Percentiles rank a stretch among this genome's conserved stretches.
phyloP scores from a whole-genome alignment of 2,113 vertebrate species.

The Cromileptes altivelis region DNA sequence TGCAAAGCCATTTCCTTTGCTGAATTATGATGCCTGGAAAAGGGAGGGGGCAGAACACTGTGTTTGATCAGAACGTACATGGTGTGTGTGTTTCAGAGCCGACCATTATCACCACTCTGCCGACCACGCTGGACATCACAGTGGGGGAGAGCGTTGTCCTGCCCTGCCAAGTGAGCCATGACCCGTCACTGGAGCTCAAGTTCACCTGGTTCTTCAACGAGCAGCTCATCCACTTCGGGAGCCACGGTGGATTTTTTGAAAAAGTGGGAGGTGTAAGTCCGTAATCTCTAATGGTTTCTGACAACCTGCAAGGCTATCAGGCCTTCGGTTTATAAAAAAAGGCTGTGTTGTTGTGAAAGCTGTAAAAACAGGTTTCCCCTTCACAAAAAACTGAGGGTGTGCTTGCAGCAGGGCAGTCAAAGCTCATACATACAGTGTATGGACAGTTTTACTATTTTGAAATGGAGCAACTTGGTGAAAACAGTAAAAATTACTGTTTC shows the following conservation, averaged over 20 bases:
- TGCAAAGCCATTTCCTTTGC: constrained; percentile 42
- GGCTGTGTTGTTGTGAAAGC: constrained; percentile 23
- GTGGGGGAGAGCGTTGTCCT: constrained; percentile 97
- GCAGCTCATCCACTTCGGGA: constrained; percentile 94
- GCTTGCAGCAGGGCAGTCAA: background rate
- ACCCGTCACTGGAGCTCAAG: constrained; percentile 91
- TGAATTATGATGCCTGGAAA: constrained; percentile 56
- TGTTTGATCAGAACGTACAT: constrained; percentile 34
- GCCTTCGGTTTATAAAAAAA: constrained; percentile 23
- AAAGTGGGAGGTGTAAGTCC: constrained; percentile 97
- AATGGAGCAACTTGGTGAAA: background rate
- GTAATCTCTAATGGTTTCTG: constrained; percentile 4
- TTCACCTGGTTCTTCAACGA: constrained; percentile 98
- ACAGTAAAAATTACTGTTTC: too few relatives aligned
- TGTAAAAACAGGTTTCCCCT: background rate
- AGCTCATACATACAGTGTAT: too few relatives aligned
- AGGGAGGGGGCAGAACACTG: background rate
- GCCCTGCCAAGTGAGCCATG: constrained; percentile 95
- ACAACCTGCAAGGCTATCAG: background rate
- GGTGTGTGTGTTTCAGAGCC: constrained; percentile 86
- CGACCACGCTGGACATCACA: constrained; percentile 93
- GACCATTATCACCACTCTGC: constrained; percentile 91
- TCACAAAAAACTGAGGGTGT: background rate
- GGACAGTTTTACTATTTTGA: background rate
- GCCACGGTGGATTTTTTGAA: constrained; percentile 95